Evolutionary conservation across 2,888 invertebrate species (phyloP).

Genomic region (Flabesymbios commensalis): DNA sequence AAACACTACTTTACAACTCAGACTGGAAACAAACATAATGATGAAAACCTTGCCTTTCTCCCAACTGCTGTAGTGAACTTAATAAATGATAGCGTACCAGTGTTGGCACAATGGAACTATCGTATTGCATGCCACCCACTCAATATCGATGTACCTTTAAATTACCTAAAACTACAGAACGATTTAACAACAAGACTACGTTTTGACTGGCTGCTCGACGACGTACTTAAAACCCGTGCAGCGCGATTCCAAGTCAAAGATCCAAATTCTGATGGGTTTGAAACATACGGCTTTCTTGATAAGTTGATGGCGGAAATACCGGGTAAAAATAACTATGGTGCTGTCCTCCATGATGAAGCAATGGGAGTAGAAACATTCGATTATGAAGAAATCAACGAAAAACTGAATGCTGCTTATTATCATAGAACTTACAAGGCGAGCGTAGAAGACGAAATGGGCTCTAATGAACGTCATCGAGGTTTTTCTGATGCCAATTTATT

Average conservation of each 20-base stretch:
- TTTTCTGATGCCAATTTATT: slow-evolving; percentile 29
- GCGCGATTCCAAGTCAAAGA: slow-evolving; percentile 9
- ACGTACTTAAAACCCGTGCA: not conserved
- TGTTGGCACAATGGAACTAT: slow-evolving; percentile 34
- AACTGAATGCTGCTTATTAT: slow-evolving; percentile 22
- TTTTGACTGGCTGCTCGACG: not conserved
- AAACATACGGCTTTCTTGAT: slow-evolving; percentile 33
- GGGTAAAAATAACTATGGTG: slow-evolving; percentile 42
- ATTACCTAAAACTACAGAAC: slow-evolving; percentile 37
- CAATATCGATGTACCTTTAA: slow-evolving; percentile 33
- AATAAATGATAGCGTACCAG: slow-evolving; percentile 25
- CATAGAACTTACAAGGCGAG: slow-evolving; percentile 12
- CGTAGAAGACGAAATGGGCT: slow-evolving; percentile 13
- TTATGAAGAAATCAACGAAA: too few species aligned
- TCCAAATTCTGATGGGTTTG: not conserved
- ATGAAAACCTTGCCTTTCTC: slow-evolving; percentile 40
- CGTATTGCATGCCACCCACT: slow-evolving; percentile 41
- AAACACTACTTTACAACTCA: not conserved
- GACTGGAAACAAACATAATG: not conserved
- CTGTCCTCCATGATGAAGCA: slow-evolving; percentile 29
- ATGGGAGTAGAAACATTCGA: slow-evolving; percentile 23
- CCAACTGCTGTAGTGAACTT: slow-evolving; percentile 40
- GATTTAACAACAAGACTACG: slow-evolving; percentile 37
- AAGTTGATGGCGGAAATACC: slow-evolving; percentile 41
- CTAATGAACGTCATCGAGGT: slow-evolving; percentile 7